Conservation (phyloP, 2,113 vertebrate genomes). For the Garra rufa region DNA sequence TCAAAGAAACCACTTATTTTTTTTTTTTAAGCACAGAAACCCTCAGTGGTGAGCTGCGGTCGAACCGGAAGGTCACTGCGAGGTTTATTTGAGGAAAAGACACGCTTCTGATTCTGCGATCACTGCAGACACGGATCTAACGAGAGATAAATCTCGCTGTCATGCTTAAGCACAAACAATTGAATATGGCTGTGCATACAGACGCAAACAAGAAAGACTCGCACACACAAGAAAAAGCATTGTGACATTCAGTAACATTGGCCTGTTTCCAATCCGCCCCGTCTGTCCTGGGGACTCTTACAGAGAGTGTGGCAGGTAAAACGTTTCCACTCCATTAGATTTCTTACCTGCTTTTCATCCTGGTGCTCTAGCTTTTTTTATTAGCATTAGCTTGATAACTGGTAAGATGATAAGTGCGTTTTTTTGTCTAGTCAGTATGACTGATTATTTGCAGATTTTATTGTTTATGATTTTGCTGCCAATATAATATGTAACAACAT, state of each 20-base stretch:
- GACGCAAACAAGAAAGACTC: not conserved
- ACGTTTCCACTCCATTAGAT: constrained; percentile 21
- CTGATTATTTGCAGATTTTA: not conserved
- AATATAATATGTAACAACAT: not conserved
- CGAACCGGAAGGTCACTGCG: not conserved
- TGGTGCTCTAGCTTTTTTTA: not conserved
- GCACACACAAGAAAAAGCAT: not conserved
- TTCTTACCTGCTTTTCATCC: not conserved
- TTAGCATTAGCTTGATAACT: constrained; percentile 1
- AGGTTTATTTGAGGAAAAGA: not conserved
- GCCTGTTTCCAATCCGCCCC: not conserved
- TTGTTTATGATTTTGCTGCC: not conserved
- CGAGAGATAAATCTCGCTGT: not conserved
- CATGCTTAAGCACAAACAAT: not conserved
- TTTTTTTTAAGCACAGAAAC: not conserved
- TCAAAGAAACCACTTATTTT: not conserved
- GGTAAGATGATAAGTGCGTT: not conserved
- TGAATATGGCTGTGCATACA: not conserved
- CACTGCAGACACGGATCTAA: not conserved
- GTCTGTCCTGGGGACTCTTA: not conserved
- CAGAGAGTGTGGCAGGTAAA: constrained; percentile 11
- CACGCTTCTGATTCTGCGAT: not conserved
- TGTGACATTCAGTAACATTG: constrained; percentile 29
- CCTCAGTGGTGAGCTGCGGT: not conserved
- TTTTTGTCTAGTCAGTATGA: not conserved